These are phyloP conservation scores for Lasioglossum leucozonium DNA, from an alignment of 2,888 invertebrate species.

Conservation along the genomic window DNA sequence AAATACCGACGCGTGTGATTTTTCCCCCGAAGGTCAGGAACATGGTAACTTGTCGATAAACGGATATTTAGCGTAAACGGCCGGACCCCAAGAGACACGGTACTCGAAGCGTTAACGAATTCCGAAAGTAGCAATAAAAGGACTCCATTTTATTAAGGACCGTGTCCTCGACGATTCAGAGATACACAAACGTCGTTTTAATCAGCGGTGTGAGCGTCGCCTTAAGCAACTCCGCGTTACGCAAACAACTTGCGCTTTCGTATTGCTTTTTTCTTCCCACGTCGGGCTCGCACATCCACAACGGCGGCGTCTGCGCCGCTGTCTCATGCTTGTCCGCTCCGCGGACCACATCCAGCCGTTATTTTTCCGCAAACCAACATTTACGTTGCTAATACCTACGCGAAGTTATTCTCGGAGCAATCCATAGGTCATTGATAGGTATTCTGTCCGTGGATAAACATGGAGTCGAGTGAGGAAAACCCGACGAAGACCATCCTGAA, in stretches of 20 bases:
- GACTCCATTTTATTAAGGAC: constrained; percentile 7
- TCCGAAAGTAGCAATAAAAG: neutral
- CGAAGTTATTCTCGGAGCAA: constrained; percentile 36
- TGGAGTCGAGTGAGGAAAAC: neutral
- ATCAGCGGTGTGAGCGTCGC: constrained; percentile 57
- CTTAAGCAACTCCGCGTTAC: constrained; percentile 71
- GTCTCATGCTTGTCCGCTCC: constrained; percentile 56
- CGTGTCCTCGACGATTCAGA: neutral
- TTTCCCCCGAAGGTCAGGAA: neutral
- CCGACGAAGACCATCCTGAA: neutral
- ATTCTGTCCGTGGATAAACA: constrained; percentile 20
- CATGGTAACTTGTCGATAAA: neutral
- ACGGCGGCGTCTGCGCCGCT: constrained; percentile 69
- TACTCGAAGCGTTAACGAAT: no score
- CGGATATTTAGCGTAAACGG: neutral
- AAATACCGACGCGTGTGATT: neutral
- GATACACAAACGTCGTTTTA: constrained; percentile 17
- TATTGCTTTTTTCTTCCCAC: constrained; percentile 74
- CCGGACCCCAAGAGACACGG: no score
- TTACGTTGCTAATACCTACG: constrained; percentile 29
- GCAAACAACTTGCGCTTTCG: constrained; percentile 79
- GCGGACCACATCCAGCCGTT: constrained; percentile 46
- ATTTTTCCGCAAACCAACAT: constrained; percentile 43
- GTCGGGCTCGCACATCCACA: constrained; percentile 56
- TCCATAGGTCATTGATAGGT: constrained; percentile 23